phyloP scores from a whole-genome alignment of 2,113 vertebrate species.

The Geococcyx californianus region DNA sequence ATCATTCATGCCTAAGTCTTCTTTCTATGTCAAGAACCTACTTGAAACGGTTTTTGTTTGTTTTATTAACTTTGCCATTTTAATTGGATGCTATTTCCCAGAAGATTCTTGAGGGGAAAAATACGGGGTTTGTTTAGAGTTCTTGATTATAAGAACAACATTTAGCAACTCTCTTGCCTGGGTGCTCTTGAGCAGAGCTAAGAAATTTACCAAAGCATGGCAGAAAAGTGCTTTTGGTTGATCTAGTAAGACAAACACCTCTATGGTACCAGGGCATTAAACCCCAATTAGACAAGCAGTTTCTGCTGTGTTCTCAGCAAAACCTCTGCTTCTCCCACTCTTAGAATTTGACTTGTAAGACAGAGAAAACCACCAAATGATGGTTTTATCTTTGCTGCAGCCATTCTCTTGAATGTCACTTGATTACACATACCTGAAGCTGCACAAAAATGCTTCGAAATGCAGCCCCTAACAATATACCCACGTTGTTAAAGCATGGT shows the following conservation, averaged over 20 bases:
- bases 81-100: not conserved
- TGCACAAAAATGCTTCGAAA: not conserved
- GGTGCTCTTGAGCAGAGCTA: not conserved
- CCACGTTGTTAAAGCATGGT: not conserved
- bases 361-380: not conserved
- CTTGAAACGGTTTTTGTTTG: not conserved
- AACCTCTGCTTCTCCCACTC: not conserved
- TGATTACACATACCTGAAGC: not conserved
- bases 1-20: not conserved
- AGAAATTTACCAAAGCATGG: not conserved
- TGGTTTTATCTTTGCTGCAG: not conserved
- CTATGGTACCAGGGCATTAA: not conserved
- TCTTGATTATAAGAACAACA: not conserved
- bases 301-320: not conserved
- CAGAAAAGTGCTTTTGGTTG: not conserved
- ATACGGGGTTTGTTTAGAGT: not conserved
- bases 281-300: not conserved
- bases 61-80: not conserved
- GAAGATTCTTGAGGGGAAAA: not conserved
- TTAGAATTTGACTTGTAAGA: not conserved
- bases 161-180: not conserved
- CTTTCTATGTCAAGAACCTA: constrained; percentile 8
- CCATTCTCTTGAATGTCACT: not conserved
- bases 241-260: not conserved
- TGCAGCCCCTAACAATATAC: not conserved